Base-by-base conservation (phyloP, 2,797 vertebrate genomes). In the Pseudomugil tenellus region DNA sequence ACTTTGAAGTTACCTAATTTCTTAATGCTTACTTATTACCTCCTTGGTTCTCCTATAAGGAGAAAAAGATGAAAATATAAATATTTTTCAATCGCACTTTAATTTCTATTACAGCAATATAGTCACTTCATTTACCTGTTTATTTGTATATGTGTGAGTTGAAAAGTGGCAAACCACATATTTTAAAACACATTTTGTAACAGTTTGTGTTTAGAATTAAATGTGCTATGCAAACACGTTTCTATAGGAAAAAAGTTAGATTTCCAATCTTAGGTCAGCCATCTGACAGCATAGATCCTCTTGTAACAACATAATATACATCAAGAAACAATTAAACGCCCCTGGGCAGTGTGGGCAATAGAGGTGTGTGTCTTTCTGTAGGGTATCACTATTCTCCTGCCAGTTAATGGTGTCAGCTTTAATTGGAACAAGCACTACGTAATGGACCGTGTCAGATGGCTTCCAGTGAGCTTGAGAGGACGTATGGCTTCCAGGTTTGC, bases 341-440 rank as follows among this genome's bases (percentile, higher is more conserved):
- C 49, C 53, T 28, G 75, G 85, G 78, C 74, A 77, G 78, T 10
- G 65, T 81, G 68, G 81, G 73, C 67, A 72, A 79, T 56, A 56
- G 74, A 71, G 76, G 65, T 72, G 77, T 76, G 79, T 89, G 92
- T 89, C 91, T 89, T 93, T 89, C 91, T 91, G 90, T 86, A 85
- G 87, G 89, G 91, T 87, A 90, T 92, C 87, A 87, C 93, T 84
- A 85, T 84, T 90, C 89, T 93, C 92, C 91, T 91, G 94, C 94
- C 95, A 95, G 93, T 91, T 93, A 95, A 95, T 93, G 94, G 93
- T 94, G 94, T 95, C 86, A 90, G 85, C 84, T 93, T 95, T 96
- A 96, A 96, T 96, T 96, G 94, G 94, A 94, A 95, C 95, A 95
- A 95, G 95, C 94, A 86, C 92, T 89, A 93, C 55, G 91, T 95